These are phyloP conservation scores for Matsumurasca onukii DNA, from an alignment of 1,140 invertebrate species.

Conservation along the genomic window DNA sequence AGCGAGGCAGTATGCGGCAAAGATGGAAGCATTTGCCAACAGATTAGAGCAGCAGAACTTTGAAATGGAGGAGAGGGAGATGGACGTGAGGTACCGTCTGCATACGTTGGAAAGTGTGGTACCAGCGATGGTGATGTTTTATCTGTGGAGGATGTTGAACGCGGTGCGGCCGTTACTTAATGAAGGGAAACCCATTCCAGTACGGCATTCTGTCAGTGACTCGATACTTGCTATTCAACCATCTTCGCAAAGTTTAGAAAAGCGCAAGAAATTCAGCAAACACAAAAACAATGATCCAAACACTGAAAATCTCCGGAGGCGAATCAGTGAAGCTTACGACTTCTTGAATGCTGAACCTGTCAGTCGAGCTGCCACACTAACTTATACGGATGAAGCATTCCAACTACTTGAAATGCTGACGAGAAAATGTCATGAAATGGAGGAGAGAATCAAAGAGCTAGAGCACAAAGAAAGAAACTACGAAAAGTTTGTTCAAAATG, in stretches of 20 bases:
- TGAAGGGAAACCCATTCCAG: neutral
- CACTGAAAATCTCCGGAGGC: no score
- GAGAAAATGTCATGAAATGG: conserved; percentile 39
- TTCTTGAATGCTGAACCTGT: no score
- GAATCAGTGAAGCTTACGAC: no score
- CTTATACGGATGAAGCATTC: neutral
- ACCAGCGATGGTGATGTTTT: conserved; percentile 63
- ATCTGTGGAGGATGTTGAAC: conserved; percentile 50
- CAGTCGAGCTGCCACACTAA: no score
- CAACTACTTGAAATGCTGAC: conserved; percentile 28
- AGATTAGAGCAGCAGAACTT: conserved; percentile 59
- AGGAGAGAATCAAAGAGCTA: conserved; percentile 43
- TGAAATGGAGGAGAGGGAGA: conserved; percentile 57
- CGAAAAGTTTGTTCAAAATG: conserved; percentile 69
- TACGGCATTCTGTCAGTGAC: neutral
- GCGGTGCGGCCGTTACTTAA: conserved; percentile 6
- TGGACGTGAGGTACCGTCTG: conserved; percentile 57
- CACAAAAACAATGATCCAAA: no score
- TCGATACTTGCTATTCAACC: neutral
- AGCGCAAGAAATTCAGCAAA: neutral
- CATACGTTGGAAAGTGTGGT: conserved; percentile 62
- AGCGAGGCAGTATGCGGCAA: conserved; percentile 35
- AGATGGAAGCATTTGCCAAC: conserved; percentile 40
- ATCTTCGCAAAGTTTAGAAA: neutral
- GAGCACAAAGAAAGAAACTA: conserved; percentile 60